phyloP scores from a whole-genome alignment of 35 echinoderm and acorn worm genomes.

The Lytechinus variegatus region DNA sequence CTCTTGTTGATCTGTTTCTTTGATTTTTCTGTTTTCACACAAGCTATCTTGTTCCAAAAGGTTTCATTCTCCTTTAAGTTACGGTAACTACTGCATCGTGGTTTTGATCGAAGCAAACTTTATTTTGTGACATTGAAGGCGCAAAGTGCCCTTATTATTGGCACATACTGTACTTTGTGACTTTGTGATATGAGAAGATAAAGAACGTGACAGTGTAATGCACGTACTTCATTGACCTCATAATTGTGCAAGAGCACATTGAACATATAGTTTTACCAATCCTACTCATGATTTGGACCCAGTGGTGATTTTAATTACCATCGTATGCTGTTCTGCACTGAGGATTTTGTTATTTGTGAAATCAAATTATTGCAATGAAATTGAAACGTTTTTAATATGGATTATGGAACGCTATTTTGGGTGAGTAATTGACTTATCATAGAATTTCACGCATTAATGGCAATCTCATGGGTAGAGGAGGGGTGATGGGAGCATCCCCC shows the following conservation, averaged over 20 bases:
- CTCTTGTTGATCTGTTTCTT: too few species aligned
- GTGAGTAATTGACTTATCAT: background rate
- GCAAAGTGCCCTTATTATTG: background rate
- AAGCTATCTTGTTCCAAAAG: too few species aligned
- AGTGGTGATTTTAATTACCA: background rate
- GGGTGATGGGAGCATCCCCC: too few species aligned
- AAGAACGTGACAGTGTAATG: background rate
- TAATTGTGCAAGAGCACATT: background rate
- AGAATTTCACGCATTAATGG: too few species aligned
- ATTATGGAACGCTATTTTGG: background rate
- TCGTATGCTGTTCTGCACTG: background rate
- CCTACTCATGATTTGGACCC: background rate
- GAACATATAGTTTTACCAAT: too few species aligned
- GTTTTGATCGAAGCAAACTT: too few species aligned
- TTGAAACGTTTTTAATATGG: background rate
- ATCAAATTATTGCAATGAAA: background rate
- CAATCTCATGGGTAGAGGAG: too few species aligned
- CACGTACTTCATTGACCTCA: background rate
- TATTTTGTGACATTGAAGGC: background rate
- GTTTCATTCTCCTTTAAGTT: too few species aligned
- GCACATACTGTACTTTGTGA: background rate
- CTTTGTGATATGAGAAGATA: background rate
- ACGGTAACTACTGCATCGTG: too few species aligned
- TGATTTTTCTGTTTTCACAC: too few species aligned
- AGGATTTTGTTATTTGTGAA: background rate